Base-by-base conservation (phyloP, 2,113 vertebrate species). In the Haliaeetus leucogaster region DNA sequence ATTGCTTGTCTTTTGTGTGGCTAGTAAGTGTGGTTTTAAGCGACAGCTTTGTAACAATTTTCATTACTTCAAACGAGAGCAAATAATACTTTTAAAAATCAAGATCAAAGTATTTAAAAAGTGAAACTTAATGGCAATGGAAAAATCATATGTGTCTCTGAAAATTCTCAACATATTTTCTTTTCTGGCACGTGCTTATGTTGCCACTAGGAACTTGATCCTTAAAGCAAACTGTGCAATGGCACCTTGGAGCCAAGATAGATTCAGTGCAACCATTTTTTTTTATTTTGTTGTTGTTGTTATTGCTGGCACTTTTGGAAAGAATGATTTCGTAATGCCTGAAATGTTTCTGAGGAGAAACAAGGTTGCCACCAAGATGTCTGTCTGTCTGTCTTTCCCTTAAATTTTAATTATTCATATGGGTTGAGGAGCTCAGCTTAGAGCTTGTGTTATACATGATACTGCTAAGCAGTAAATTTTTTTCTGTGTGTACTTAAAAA, bases 321-420 rank as follows among this genome's bases (percentile, higher is more conserved):
- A 70, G 34, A 63, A 78, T 90, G 38, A 90, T 97, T 97, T 97
- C 66, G 59, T 70, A 95, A 93, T 16, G 32, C 62, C 68, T 86
- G 43, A 72, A 88, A 83, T 90, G 47, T 86, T 95, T 96, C 88
- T 94, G 73, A 86, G 62, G 76, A 89, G 93, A 95, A 95, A 80
- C 38, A 65, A 82, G 59, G 74, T 63, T 95, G 29, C 58, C 72
- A 93, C 73, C 79, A 94, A 85, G 52, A 36, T 3, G 1, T 22
- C 42, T 63, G 48, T 71, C 42, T 72, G 50, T 88, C 48, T 86
- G 36, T 19, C 38, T 59, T 45, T 16, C 11, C 7, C 10, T 45
- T 50, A 45, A 50, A 23, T 73, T 71, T 63, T 65, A 63, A 27
- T 65, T 79, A 65, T 72, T 56, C 7, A 1, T 25, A 30, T 47